Base-by-base conservation (phyloP, 2,113 vertebrate genomes). In the Halichoeres trimaculatus region DNA sequence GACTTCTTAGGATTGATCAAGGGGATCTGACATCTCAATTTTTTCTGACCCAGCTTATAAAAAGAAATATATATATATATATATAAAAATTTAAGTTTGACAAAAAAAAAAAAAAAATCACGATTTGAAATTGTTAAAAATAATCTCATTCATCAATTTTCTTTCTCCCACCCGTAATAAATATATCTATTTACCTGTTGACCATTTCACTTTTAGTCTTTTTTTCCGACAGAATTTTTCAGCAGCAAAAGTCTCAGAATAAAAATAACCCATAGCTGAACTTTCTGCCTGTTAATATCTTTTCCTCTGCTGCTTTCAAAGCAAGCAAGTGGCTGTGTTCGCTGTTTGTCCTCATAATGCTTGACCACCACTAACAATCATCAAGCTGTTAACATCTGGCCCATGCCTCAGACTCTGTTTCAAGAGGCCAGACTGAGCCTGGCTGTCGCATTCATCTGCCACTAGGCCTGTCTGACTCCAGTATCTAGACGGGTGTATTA, bases 401-500 rank as follows among this genome's bases (percentile, higher is more conserved):
- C 10, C 9, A 2, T 58, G 23, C 38, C n/a, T 6, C 2, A 36
- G 12, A 57, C 57, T 52, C 64, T 30, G 36, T 65, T 45, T 51
- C 19, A 48, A 8, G 30, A 23, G 34, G 38, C 10, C 20, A 20
- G 53, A 45, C 19, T 35, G 20, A 53, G 36, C 10, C 20, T 19
- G 53, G 45, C 19, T 35, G 20, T 57, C 16, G 57, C 30, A 57
- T 73, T 24, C 45, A 12, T 43, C 20, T 55, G 62, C 43, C 51
- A 62, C 70, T 16, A 40, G 70, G 14, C 35, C 41, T 16, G 16
- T 64, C 48, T 56, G 41, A 40, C 19, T 52, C 56, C 50, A 70
- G 45, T 70, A 58, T 47, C 20, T 11, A 6, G n/a, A 54, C 54
- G 45, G 55, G 5, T 45, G 59, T 59, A 60, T 76, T 64, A 38